These are phyloP conservation scores for Anaspis maculata DNA, from an alignment of 2,888 invertebrate species.

Conservation along the genomic window DNA sequence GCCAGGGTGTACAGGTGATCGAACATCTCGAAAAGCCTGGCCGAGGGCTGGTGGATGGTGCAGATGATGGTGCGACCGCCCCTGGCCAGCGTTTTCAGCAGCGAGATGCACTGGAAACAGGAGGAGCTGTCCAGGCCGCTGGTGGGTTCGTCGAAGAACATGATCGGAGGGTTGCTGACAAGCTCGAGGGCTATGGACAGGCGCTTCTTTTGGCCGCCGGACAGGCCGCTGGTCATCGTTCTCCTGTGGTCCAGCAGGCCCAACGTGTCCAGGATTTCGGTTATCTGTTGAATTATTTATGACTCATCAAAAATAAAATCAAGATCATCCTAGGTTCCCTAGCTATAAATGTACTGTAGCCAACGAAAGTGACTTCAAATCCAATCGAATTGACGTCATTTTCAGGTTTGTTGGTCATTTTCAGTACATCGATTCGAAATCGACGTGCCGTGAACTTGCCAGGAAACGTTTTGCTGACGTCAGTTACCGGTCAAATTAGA, in stretches of 20 bases:
- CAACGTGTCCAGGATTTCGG: slow-evolving; percentile 84
- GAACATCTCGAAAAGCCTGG: slow-evolving; percentile 92
- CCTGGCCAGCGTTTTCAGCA: slow-evolving; percentile 79
- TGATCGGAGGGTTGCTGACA: slow-evolving; percentile 93
- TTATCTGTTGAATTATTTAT: no score
- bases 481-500: no score
- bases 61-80: slow-evolving; percentile 90
- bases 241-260: slow-evolving; percentile 78
- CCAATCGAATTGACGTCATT: no score
- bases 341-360: no score
- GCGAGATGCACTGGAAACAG: slow-evolving; percentile 86
- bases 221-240: slow-evolving; percentile 85
- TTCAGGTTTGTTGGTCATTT: no score
- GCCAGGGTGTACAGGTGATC: slow-evolving; percentile 90
- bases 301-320: no score
- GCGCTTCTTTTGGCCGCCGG: slow-evolving; percentile 92
- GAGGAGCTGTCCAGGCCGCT: slow-evolving; percentile 94
- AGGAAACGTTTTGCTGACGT: no score
- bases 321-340: no score
- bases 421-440: not conserved
- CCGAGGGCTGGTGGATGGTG: slow-evolving; percentile 95
- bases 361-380: no score
- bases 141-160: slow-evolving; percentile 97
- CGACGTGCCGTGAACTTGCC: no score
- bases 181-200: slow-evolving; percentile 89